Conservation (phyloP, 2,797 vertebrate species). For the Chiloscyllium punctatum region DNA sequence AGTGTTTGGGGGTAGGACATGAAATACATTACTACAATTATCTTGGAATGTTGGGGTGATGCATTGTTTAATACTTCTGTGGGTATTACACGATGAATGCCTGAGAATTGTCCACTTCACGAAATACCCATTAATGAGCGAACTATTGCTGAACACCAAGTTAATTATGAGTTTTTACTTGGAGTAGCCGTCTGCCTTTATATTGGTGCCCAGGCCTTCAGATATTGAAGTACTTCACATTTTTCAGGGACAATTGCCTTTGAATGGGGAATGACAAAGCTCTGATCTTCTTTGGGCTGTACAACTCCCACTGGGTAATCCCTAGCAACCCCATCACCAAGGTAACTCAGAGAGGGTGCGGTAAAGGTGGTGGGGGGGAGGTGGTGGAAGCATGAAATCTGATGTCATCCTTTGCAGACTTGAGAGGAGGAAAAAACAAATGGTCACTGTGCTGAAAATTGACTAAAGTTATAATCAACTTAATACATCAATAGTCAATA, state of each 20-base stretch:
- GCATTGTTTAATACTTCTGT: slow-evolving; percentile 66
- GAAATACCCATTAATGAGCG: slow-evolving; percentile 68
- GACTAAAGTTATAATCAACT: neutral
- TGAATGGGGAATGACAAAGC: slow-evolving; percentile 76
- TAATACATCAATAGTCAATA: neutral
- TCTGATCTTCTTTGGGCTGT: slow-evolving; percentile 78
- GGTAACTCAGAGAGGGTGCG: slow-evolving; percentile 61
- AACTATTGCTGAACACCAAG: slow-evolving; percentile 65
- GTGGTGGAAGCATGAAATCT: slow-evolving; percentile 56
- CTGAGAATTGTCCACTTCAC: slow-evolving; percentile 70
- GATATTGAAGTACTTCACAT: slow-evolving; percentile 71
- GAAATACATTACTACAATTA: slow-evolving; percentile 85
- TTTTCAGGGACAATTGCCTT: slow-evolving; percentile 76
- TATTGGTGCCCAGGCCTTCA: slow-evolving; percentile 60
- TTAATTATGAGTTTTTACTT: slow-evolving; percentile 70
- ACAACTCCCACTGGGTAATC: slow-evolving; percentile 63
- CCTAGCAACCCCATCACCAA: slow-evolving; percentile 72
- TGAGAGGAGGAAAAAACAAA: slow-evolving; percentile 16
- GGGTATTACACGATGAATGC: slow-evolving; percentile 60
- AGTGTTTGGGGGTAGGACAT: slow-evolving; percentile 63
- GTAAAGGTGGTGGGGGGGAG: slow-evolving; percentile 48
- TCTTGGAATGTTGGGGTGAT: slow-evolving; percentile 61
- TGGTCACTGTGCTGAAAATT: slow-evolving; percentile 8
- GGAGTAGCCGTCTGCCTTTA: slow-evolving; percentile 66
- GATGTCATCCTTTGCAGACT: slow-evolving; percentile 57